These are phyloP conservation scores for Neopelma chrysocephalum DNA, from an alignment of 2,797 vertebrate genomes.

Conservation along the genomic window DNA sequence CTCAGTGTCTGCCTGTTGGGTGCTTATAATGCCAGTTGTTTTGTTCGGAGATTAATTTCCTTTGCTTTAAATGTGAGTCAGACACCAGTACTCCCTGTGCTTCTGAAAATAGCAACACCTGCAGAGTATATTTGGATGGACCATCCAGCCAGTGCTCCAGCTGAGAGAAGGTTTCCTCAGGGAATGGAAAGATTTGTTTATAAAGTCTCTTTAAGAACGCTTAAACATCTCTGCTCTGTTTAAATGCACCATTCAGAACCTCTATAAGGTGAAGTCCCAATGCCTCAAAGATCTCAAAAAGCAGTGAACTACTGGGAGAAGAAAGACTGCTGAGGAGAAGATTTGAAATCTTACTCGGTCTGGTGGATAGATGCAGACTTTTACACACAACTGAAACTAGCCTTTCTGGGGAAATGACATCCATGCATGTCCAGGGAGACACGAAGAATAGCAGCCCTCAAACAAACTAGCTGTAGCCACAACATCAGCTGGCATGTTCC, in stretches of 20 bases:
- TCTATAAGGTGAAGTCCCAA: not conserved
- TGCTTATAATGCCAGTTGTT: conserved; percentile 67
- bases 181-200: conserved; percentile 19
- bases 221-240: conserved; percentile 29
- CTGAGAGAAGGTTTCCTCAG: conserved; percentile 33
- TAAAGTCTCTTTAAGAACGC: conserved; percentile 14
- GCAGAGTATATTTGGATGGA: conserved; percentile 11
- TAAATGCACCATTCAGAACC: conserved; percentile 31
- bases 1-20: conserved; percentile 50
- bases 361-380: not conserved
- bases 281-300: not conserved
- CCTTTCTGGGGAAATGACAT: not conserved
- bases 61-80: conserved; percentile 53
- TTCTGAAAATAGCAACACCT: conserved; percentile 59
- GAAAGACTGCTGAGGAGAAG: conserved; percentile 15
- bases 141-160: not conserved
- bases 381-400: not conserved
- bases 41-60: conserved; percentile 65
- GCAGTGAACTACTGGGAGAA: not conserved
- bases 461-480: not conserved
- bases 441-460: not conserved
- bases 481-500: not conserved
- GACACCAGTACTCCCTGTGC: conserved; percentile 24
- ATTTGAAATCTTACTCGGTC: not conserved
- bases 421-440: not conserved